Base-by-base conservation (phyloP, 2,888 invertebrate species). In the Drosophila percnosoma region DNA sequence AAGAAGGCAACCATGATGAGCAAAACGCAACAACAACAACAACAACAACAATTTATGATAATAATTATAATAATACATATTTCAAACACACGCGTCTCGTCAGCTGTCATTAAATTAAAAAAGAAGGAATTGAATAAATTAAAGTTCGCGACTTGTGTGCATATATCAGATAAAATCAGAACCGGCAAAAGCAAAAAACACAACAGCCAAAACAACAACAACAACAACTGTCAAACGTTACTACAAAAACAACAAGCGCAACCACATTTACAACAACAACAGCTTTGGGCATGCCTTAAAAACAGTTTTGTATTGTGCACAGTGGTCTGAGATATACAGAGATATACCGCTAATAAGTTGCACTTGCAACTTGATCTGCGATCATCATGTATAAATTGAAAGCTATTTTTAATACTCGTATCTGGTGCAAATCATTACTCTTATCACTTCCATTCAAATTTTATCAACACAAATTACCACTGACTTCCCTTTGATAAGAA, bases 71-170 rank as follows among this genome's bases (percentile, higher is more conserved):
- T 86, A 81, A 82, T 53, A 71, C 64, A 89, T 66, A 72, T 79
- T 79, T 87, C 61, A 87, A 75, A 64, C 76, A 82, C 51, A 69
- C 60, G 74, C 71, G 71, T 73, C 68, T 71, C 40, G 64, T 55
- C 54, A 40, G 75, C 68, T 70, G 66, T 67, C 79, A 68, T 70
- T 62, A 74, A 78, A 60, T 57, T 51, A 70, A 69, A 52, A 73
- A 75, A 49, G 49, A 78, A 69, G 77, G 63, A 78, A 83, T 75
- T 90, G 90, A 86, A 88, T 85, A 86, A 86, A 88, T 88, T 89
- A 75, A 74, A 76, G 70, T 70, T 71, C 64, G 55, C 67, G 62
- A 80, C 83, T 86, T 75, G 89, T 89, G 78, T 80, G 78, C 78
- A 87, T 31, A 75, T 68, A 78, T 87, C 78, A 87, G 69, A 87